Evolutionary conservation across 1,140 invertebrate genomes (phyloP).

Genomic region (Hycleus phaleratus): DNA sequence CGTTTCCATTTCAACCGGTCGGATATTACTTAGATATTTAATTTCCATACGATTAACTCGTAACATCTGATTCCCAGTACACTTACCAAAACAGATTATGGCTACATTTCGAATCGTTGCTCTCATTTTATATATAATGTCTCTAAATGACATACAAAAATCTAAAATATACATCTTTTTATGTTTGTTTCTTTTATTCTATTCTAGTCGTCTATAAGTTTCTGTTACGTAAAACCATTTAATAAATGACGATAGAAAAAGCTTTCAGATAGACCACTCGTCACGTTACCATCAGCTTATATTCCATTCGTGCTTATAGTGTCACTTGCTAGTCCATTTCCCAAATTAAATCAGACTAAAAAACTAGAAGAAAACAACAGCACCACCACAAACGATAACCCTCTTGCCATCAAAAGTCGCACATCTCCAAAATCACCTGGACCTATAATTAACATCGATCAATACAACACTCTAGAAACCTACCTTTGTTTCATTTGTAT

Average conservation of each 20-base stretch:
- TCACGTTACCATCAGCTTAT: constrained; percentile 19
- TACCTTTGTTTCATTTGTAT: constrained; percentile 1
- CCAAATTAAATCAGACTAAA: constrained; percentile 37
- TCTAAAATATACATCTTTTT: not conserved
- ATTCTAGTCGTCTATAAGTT: not conserved
- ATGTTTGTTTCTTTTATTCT: constrained; percentile 3
- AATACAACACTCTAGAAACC: constrained; percentile 6
- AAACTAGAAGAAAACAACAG: constrained; percentile 7
- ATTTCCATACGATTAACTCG: constrained; percentile 32
- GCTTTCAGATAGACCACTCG: constrained; percentile 30
- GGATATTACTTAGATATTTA: constrained; percentile 32
- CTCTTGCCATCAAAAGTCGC: too few species aligned
- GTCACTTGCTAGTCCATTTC: constrained; percentile 36
- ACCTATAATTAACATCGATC: too few species aligned
- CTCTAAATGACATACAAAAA: not conserved
- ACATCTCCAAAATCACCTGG: too few species aligned
- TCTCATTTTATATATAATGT: constrained; percentile 9
- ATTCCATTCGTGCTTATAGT: constrained; percentile 14
- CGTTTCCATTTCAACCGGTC: constrained; percentile 29
- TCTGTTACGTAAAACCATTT: constrained; percentile 13
- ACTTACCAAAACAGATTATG: constrained; percentile 11
- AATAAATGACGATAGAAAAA: constrained; percentile 20
- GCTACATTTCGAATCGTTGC: constrained; percentile 11
- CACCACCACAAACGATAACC: too few species aligned
- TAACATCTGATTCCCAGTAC: constrained; percentile 24